These are phyloP conservation scores for Ochlodes sylvanus DNA, from an alignment of 2,888 invertebrate genomes.

Conservation along the genomic window DNA sequence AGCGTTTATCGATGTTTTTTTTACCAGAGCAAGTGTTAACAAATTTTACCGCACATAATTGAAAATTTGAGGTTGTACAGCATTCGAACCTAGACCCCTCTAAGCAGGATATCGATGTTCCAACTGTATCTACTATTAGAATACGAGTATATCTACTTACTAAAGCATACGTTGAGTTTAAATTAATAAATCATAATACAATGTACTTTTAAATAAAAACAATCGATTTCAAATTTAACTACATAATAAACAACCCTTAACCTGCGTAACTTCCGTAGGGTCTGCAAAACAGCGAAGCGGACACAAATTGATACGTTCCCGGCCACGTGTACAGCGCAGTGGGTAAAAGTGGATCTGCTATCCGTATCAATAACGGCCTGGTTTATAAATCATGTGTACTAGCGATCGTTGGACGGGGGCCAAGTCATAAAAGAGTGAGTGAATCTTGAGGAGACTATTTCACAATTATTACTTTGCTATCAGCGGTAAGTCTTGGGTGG, in stretches of 20 bases:
- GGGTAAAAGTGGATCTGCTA: slow-evolving; percentile 62
- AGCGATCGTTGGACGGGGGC: slow-evolving; percentile 49
- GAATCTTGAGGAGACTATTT: slow-evolving; percentile 24
- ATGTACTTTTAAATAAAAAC: not conserved
- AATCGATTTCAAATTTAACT: not conserved
- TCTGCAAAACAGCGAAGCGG: slow-evolving; percentile 33
- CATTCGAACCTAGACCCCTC: too few species aligned
- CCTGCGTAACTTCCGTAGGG: not conserved
- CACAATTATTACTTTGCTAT: slow-evolving; percentile 12
- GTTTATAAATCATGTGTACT: slow-evolving; percentile 73
- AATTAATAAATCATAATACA: too few species aligned
- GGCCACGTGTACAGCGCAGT: slow-evolving; percentile 56
- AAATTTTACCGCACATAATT: too few species aligned
- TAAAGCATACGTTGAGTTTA: too few species aligned
- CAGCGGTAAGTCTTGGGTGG: slow-evolving; percentile 6
- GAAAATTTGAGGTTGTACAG: too few species aligned
- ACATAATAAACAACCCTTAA: not conserved
- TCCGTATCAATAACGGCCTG: slow-evolving; percentile 69
- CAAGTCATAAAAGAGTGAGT: slow-evolving; percentile 41
- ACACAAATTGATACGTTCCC: slow-evolving; percentile 70
- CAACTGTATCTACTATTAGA: too few species aligned
- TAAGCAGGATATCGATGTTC: too few species aligned
- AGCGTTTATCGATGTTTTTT: too few species aligned
- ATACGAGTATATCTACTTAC: too few species aligned
- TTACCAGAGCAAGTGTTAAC: too few species aligned